Conservation (phyloP, 2,113 vertebrate species). For the Oreochromis tanganicae region DNA sequence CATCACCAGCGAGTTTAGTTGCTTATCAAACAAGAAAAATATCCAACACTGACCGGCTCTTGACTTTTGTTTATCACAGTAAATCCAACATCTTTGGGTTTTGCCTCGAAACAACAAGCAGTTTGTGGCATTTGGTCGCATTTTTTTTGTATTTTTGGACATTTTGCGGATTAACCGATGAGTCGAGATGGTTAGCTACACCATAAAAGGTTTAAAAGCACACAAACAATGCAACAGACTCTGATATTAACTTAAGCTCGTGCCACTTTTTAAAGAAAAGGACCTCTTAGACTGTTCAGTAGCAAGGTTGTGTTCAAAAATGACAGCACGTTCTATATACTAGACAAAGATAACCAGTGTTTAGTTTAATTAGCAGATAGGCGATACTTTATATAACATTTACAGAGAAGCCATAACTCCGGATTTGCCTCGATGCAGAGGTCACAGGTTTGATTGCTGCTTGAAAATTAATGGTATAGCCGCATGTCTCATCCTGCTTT, state of each 20-base stretch:
- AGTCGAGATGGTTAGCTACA: not conserved
- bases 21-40: not conserved
- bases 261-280: not conserved
- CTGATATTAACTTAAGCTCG: not conserved
- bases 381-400: not conserved
- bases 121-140: not conserved
- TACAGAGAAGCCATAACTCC: conserved; percentile 1
- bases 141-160: not conserved
- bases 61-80: not conserved
- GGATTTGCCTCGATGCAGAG: not conserved
- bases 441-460: conserved; percentile 31
- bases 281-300: not conserved
- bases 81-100: not conserved
- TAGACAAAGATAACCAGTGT: not conserved
- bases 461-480: conserved; percentile 28
- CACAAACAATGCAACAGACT: not conserved
- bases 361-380: conserved; percentile 7
- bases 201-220: not conserved
- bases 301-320: not conserved
- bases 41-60: not conserved
- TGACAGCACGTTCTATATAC: not conserved
- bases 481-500: not conserved
- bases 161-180: not conserved
- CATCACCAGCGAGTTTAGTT: not conserved
- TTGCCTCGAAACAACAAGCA: not conserved